Conservation (phyloP, 1,140 invertebrate species). For the Ceratoteleas bidentatus region DNA sequence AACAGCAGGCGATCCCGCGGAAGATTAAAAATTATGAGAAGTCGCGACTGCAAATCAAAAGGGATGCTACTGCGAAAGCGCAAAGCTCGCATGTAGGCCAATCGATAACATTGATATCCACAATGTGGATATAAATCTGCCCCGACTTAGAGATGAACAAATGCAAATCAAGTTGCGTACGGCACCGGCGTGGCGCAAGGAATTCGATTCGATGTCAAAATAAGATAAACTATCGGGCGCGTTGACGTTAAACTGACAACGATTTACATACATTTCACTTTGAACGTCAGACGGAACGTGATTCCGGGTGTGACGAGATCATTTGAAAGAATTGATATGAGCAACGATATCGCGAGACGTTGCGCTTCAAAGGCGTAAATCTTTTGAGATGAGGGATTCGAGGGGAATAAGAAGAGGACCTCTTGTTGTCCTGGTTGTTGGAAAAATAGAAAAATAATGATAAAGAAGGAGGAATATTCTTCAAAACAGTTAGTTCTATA, state of each 20-base stretch:
- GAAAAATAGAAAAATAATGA: not conserved
- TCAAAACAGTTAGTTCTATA: no score
- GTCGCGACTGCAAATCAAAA: slow-evolving; percentile 11
- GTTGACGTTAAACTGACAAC: slow-evolving; percentile 64
- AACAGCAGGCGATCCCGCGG: slow-evolving; percentile 1
- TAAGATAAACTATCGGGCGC: slow-evolving; percentile 62
- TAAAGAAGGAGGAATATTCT: no score
- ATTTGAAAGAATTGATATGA: slow-evolving; percentile 22
- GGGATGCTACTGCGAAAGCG: slow-evolving; percentile 29
- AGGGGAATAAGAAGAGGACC: no score
- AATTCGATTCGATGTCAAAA: slow-evolving; percentile 64
- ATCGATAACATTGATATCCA: slow-evolving; percentile 66
- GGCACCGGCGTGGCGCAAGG: slow-evolving; percentile 36
- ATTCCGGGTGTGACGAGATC: slow-evolving; percentile 36
- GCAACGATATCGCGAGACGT: not conserved
- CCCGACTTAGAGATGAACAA: slow-evolving; percentile 64
- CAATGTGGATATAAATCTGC: slow-evolving; percentile 64
- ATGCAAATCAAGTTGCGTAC: slow-evolving; percentile 65
- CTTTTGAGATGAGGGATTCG: no score
- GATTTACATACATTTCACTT: slow-evolving; percentile 66
- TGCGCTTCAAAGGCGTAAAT: no score
- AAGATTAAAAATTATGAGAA: slow-evolving; percentile 38
- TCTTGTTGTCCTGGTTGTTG: not conserved
- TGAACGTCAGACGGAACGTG: slow-evolving; percentile 25
- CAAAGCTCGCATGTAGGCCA: slow-evolving; percentile 59